Evolutionary conservation across 2,888 invertebrate genomes (phyloP).

Genomic region (Cephus sareptanus): DNA sequence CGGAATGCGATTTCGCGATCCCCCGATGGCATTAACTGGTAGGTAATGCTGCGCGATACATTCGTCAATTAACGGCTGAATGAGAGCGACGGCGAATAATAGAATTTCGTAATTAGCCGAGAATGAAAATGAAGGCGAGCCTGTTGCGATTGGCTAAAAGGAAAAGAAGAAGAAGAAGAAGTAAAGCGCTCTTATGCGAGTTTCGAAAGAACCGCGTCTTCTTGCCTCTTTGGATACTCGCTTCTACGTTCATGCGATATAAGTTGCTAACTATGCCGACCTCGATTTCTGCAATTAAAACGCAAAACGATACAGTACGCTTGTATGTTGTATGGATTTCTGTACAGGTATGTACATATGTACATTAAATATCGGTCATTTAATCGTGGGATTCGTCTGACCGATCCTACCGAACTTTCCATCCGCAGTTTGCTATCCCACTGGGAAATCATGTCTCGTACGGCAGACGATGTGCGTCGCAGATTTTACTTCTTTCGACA

Average conservation of each 20-base stretch:
- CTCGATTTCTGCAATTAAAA: conserved; percentile 27
- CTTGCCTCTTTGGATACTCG: not conserved
- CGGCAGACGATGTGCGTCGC: not conserved
- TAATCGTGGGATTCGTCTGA: not conserved
- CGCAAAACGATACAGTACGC: conserved; percentile 14
- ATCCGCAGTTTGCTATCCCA: not conserved
- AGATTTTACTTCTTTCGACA: not conserved
- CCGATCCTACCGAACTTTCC: not conserved
- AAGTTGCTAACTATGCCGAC: conserved; percentile 2
- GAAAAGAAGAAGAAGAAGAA: not conserved
- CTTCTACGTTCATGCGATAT: not conserved
- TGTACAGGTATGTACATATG: not conserved
- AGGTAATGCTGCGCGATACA: not conserved
- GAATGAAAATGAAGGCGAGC: not conserved
- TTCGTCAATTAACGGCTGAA: not conserved
- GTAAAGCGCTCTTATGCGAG: not conserved
- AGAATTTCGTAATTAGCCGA: not conserved
- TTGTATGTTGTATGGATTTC: not conserved
- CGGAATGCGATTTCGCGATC: not conserved
- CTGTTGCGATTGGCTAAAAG: not conserved
- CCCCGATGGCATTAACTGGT: not conserved
- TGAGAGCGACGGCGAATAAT: not conserved
- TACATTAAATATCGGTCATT: not conserved
- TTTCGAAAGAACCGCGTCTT: not conserved
- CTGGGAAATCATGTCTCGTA: not conserved